Conservation (phyloP, 2,113 vertebrate species). For the Coptodon rendalli region DNA sequence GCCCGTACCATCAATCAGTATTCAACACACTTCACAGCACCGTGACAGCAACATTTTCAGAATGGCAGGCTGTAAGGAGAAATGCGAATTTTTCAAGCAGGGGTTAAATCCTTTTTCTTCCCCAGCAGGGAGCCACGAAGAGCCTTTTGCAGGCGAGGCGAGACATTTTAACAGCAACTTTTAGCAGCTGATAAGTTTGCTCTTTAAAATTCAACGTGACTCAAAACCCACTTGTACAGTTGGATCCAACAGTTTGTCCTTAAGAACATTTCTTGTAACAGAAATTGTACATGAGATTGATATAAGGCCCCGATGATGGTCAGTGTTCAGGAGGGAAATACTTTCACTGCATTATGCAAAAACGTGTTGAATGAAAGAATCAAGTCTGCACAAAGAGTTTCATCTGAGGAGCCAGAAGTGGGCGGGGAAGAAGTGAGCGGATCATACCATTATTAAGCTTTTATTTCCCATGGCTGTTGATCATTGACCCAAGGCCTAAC, state of each 20-base stretch:
- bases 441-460: constrained; percentile 18
- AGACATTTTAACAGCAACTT: not conserved
- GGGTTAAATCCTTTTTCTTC: not conserved
- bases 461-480: constrained; percentile 18
- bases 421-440: not conserved
- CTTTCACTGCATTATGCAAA: not conserved
- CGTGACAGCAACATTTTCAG: not conserved
- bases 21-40: not conserved
- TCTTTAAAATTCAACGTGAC: constrained; percentile 9
- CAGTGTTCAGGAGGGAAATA: not conserved
- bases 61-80: not conserved
- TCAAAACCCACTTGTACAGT: not conserved
- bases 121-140: not conserved
- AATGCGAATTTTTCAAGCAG: not conserved
- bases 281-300: not conserved
- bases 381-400: not conserved
- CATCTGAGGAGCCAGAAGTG: not conserved
- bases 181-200: not conserved
- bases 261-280: not conserved
- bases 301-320: not conserved
- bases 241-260: not conserved
- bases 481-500: constrained; percentile 2
- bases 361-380: not conserved
- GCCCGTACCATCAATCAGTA: not conserved
- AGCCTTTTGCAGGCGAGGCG: not conserved